Evolutionary conservation across 2,113 vertebrate species (phyloP), one percentile per base, ranked within the genome.

Genomic region (Elachura formosa): DNA sequence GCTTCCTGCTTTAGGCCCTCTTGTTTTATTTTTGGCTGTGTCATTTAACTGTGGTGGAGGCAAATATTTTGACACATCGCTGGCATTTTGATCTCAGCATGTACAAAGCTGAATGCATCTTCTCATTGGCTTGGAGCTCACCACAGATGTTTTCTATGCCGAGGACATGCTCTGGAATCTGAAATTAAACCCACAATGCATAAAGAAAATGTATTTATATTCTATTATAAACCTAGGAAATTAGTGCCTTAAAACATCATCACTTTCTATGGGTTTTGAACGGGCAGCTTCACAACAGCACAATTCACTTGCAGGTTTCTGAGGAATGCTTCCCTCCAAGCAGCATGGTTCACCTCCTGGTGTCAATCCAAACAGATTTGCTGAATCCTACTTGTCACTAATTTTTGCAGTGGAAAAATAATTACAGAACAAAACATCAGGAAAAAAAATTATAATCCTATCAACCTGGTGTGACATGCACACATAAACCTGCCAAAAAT

Each of bases 321-420:
- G 81, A 43, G 9, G 10, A 40, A 84, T 48, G 40, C 58, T 72
- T 59, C 24, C 11, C 55, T 72, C 73, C 36, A 29, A 54, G 62
- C 82, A 89, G 67, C 63, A 48, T 56, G 81, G 81, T 55, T 90
- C 75, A 90, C 87, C 46, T 87, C 84, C 46, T 58, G 66, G 78
- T 52, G 63, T 87, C 80, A 88, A 84, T 41, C 58, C 51, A 56
- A 87, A 92, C 52, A 90, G 80, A 95, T 93, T 85, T 76, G 68
- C 79, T 83, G 96, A 82, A 89, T 87, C 40, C n/a, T 36, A 25
- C 84, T 74, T 46, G 59, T 78, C 93, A 63, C 21, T 58, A 72
- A 73, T 89, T 95, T 89, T 89, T 91, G 38, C 63, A 83, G 74
- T 34, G 33, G 76, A 76, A 95, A 96, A 96, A 94, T 89, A 95